Conservation (phyloP, 1,140 invertebrate species). For the Delia radicum region DNA sequence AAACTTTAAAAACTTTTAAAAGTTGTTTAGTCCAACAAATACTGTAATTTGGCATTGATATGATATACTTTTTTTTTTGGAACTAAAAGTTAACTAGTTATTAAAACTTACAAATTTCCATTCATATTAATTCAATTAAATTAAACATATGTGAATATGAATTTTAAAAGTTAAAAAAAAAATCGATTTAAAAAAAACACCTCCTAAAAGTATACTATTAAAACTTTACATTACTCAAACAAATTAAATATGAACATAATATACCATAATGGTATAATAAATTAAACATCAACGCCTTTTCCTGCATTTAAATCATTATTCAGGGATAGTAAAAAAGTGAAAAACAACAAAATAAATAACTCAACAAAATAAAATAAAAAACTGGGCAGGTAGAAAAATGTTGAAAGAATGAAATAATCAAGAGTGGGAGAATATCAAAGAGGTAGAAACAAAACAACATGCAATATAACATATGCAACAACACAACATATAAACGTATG, state of each 20-base stretch:
- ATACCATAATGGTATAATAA: slow-evolving; percentile 15
- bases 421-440: background rate
- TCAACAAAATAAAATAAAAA: too few relatives aligned
- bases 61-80: too few relatives aligned
- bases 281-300: slow-evolving; percentile 17
- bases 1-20: too few relatives aligned
- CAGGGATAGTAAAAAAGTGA: background rate
- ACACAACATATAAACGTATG: too few relatives aligned
- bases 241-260: background rate
- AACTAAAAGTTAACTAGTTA: background rate
- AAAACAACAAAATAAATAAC: background rate
- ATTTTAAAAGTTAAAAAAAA: too few relatives aligned
- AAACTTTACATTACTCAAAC: background rate
- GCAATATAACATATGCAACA: too few relatives aligned
- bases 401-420: background rate
- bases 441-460: background rate
- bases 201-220: background rate
- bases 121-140: too few relatives aligned
- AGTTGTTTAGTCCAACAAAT: too few relatives aligned
- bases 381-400: background rate
- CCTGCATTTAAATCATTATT: slow-evolving; percentile 13
- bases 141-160: too few relatives aligned
- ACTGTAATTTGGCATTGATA: too few relatives aligned
- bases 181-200: background rate
- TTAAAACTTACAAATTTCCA: too few relatives aligned